These are phyloP conservation scores for Leucopsar rothschildi DNA, from an alignment of 2,113 vertebrate genomes.

Conservation along the genomic window DNA sequence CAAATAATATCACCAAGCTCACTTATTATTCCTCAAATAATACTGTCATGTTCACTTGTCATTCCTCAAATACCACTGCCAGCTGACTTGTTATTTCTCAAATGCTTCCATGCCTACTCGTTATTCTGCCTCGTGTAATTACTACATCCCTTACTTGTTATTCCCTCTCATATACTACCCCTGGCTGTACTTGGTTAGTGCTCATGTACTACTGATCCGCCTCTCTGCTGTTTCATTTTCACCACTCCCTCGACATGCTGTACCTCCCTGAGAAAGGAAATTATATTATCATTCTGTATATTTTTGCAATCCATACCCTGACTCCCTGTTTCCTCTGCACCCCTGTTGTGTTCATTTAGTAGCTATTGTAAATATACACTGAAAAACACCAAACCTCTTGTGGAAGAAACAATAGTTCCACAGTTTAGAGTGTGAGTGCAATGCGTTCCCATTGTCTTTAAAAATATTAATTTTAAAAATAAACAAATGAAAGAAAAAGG, in stretches of 20 bases:
- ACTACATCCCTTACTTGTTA: constrained; percentile 63
- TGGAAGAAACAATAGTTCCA: neutral
- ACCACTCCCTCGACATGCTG: neutral
- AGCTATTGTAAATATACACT: neutral
- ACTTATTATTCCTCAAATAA: constrained; percentile 65
- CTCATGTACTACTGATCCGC: constrained; percentile 7
- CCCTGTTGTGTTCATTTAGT: neutral
- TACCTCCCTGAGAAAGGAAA: neutral
- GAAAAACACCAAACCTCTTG: neutral
- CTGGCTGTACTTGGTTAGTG: constrained; percentile 27
- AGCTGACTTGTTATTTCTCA: constrained; percentile 64
- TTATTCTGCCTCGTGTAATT: constrained; percentile 54
- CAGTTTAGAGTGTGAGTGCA: neutral
- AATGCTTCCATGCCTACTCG: constrained; percentile 34
- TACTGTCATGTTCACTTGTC: constrained; percentile 62
- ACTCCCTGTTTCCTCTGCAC: neutral
- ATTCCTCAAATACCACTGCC: constrained; percentile 47
- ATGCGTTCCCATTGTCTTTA: neutral
- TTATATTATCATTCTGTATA: neutral
- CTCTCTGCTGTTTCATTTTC: constrained; percentile 33
- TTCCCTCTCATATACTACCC: constrained; percentile 48
- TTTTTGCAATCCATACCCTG: neutral
- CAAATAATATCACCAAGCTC: constrained; percentile 56
- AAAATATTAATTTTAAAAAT: neutral
- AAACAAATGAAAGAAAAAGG: neutral